phyloP scores from a whole-genome alignment of 2,888 invertebrate genomes.

The Gibbula magus region DNA sequence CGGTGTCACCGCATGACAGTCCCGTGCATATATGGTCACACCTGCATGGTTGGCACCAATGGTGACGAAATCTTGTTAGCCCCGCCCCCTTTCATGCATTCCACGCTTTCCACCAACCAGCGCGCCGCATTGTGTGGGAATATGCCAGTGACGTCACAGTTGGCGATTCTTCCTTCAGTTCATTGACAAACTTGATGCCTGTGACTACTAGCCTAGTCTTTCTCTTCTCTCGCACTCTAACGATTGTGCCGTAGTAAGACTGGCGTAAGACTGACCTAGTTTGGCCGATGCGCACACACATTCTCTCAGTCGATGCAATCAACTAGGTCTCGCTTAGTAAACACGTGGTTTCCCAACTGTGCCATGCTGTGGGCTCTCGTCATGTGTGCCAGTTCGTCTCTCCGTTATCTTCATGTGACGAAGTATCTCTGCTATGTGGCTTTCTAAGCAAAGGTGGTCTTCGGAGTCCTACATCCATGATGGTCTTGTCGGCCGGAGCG shows the following conservation, averaged over 20 bases:
- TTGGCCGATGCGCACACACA: background rate
- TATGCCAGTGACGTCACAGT: constrained; percentile 13
- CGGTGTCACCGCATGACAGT: too few relatives aligned
- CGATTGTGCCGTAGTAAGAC: constrained; percentile 2
- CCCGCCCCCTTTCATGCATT: constrained; percentile 1
- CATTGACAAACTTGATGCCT: constrained; percentile 15
- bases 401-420: too few relatives aligned
- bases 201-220: constrained; percentile 2
- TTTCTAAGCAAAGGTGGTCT: too few relatives aligned
- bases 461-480: too few relatives aligned
- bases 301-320: background rate
- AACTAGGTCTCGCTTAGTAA: background rate
- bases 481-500: too few relatives aligned
- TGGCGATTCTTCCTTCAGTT: constrained; percentile 3
- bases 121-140: background rate
- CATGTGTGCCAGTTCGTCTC: too few relatives aligned
- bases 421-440: too few relatives aligned
- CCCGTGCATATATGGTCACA: background rate
- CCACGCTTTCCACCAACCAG: background rate
- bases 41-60: background rate
- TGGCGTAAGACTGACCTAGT: constrained; percentile 1
- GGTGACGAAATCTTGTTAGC: background rate
- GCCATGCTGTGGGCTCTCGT: background rate
- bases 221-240: background rate
- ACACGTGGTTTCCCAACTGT: background rate